phyloP scores from a whole-genome alignment of 2,113 vertebrate species.

The Petrocephalus zakoni region DNA sequence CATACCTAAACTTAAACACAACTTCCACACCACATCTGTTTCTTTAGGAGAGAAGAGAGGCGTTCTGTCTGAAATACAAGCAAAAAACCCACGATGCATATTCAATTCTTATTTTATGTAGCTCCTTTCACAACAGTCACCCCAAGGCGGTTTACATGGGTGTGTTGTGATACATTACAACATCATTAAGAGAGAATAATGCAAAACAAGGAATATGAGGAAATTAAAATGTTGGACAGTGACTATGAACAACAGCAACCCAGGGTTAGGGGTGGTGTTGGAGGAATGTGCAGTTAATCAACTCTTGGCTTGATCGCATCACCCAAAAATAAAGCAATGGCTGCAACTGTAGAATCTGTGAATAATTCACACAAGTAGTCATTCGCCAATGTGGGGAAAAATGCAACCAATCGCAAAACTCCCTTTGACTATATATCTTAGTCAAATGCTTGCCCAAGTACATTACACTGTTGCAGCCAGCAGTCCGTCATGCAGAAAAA shows the following conservation, averaged over 20 bases:
- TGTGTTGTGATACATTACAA: no score
- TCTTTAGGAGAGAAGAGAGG: neutral
- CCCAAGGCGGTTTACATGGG: no score
- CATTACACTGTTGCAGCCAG: neutral
- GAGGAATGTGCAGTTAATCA: slow-evolving; percentile 17
- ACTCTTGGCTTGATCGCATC: slow-evolving; percentile 20
- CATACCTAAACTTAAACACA: neutral
- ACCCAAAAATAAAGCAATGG: slow-evolving; percentile 24
- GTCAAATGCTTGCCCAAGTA: neutral
- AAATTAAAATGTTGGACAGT: neutral
- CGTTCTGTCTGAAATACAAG: neutral
- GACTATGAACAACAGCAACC: slow-evolving; percentile 24
- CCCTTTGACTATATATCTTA: neutral
- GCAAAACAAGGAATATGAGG: no score
- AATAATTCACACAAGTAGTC: neutral
- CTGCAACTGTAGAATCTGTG: neutral
- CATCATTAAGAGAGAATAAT: no score
- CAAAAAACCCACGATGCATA: neutral
- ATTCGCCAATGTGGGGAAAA: neutral
- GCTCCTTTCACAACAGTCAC: no score
- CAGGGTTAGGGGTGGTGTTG: neutral
- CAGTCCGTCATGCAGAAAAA: neutral
- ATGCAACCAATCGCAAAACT: neutral
- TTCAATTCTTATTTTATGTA: neutral
- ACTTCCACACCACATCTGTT: neutral